Base-by-base conservation (phyloP, 1,140 invertebrate genomes). In the Drosophila malerkotliana region DNA sequence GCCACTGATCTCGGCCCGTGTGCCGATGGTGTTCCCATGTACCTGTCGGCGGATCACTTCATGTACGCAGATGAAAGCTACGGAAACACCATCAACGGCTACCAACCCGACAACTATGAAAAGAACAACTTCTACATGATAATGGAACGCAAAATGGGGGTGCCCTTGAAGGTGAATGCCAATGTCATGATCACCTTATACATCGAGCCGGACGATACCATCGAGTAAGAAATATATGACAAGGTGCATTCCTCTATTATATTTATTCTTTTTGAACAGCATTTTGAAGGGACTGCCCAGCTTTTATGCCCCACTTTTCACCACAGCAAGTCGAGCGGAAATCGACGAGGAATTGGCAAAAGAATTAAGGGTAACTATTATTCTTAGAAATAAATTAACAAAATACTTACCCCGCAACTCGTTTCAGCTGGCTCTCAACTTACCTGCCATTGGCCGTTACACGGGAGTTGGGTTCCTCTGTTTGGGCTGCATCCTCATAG, bases 31-130 rank as follows among this genome's bases (percentile, higher is more conserved):
- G 95, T 96, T 5, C 97, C 97, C 0, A 94, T 96, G 15, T 97
- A 95, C 78, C 91, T 97, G 15, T 97, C 97, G 1, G 94, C 95
- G 56, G 97, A 97, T 0, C 97, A 98, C 92, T 98, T 98, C 92
- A 95, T 96, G 89, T 92, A 95, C 64, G 96, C 95, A 0, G 96
- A 98, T 91, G 92, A 94, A 0, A 94, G 92, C 69, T 95, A 97
- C 53, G 72, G 83, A 6, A 69, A 94, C 1, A 91, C 92, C 3
- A 94, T 98, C 4, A 89, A 92, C 1, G 97, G 97, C 49, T 92
- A 97, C 91, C 63, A 92, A 0, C 97, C 97, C 0, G 41, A 44
- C 14, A 90, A 95, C 57, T 93, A 94, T 48, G 92, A 94, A 0
- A 92, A 94, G 63, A 96, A 98, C 81, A 93, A 94, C 66, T 95